phyloP scores from a whole-genome alignment of 2,797 vertebrate genomes.

The Chaetodon trifasciatus region DNA sequence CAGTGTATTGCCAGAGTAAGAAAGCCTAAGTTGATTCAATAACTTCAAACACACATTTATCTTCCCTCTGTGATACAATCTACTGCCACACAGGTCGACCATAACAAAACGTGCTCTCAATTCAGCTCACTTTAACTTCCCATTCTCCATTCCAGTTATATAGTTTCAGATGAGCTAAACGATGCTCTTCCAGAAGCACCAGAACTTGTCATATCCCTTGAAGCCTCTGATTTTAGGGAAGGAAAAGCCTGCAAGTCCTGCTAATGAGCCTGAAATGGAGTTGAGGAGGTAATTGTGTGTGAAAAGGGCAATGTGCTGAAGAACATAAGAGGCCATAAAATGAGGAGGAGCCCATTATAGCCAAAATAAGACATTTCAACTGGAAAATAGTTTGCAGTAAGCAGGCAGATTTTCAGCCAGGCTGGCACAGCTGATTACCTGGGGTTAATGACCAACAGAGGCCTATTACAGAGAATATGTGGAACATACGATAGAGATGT shows the following conservation, averaged over 20 bases:
- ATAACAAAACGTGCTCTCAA: conserved; percentile 14
- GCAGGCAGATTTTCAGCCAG: conserved; percentile 65
- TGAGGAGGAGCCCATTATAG: conserved; percentile 78
- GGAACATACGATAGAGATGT: conserved; percentile 52
- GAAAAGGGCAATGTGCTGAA: conserved; percentile 75
- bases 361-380: conserved; percentile 75
- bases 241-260: conserved; percentile 64
- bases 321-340: conserved; percentile 79
- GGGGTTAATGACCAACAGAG: conserved; percentile 73
- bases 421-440: conserved; percentile 75
- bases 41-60: conserved; percentile 5
- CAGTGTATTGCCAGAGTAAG: not conserved
- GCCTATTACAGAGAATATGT: conserved; percentile 35
- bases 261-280: conserved; percentile 83
- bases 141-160: conserved; percentile 16
- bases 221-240: conserved; percentile 67
- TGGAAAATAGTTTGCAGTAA: conserved; percentile 76
- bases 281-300: conserved; percentile 82
- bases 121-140: conserved; percentile 22
- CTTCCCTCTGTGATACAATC: conserved; percentile 1
- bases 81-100: conserved; percentile 3
- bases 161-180: conserved; percentile 46
- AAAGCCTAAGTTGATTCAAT: not conserved
- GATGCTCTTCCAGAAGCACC: conserved; percentile 24
- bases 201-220: conserved; percentile 52